A percentile compares a stretch with the other conserved stretches of the same genome.
These are phyloP conservation scores for Calliopsis andreniformis DNA, from an alignment of 1,140 invertebrate species.

Conservation along the genomic window DNA sequence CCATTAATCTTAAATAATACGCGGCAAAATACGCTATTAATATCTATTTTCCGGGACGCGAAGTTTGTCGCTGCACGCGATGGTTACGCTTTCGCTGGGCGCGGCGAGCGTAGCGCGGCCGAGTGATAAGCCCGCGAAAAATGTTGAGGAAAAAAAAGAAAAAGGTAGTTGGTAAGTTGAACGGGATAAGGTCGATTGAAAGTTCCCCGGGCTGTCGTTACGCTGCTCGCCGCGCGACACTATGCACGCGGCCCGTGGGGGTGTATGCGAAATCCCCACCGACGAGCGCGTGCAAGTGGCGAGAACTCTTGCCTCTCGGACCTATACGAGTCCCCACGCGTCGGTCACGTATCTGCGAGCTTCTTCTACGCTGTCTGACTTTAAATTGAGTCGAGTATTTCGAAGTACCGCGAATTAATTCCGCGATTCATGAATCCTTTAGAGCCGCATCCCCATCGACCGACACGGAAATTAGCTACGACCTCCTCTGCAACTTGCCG, in stretches of 20 bases:
- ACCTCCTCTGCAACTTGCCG: neutral
- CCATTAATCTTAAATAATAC: constrained; percentile 41
- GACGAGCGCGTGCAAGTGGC: neutral
- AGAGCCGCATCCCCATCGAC: constrained; percentile 42
- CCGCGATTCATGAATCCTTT: constrained; percentile 61
- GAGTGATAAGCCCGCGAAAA: constrained; percentile 34
- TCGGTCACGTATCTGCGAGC: constrained; percentile 65
- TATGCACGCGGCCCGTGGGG: neutral
- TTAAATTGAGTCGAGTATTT: constrained; percentile 61
- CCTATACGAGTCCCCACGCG: constrained; percentile 13
- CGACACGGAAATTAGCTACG: constrained; percentile 35
- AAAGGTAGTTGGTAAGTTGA: constrained; percentile 23
- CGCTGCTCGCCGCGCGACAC: constrained; percentile 11
- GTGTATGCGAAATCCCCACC: neutral
- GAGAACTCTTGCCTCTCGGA: constrained; percentile 14
- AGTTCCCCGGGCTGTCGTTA: constrained; percentile 61
- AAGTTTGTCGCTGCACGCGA: constrained; percentile 35
- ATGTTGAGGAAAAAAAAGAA: constrained; percentile 17
- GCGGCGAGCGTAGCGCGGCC: neutral
- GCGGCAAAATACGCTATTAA: constrained; percentile 37
- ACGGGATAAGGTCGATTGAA: constrained; percentile 52
- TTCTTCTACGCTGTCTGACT: constrained; percentile 55
- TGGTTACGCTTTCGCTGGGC: constrained; percentile 31
- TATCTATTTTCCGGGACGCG: constrained; percentile 34
- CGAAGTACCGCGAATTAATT: constrained; percentile 56